Base-by-base conservation (phyloP, 2,888 invertebrate genomes). In the Lottia gigantea region DNA sequence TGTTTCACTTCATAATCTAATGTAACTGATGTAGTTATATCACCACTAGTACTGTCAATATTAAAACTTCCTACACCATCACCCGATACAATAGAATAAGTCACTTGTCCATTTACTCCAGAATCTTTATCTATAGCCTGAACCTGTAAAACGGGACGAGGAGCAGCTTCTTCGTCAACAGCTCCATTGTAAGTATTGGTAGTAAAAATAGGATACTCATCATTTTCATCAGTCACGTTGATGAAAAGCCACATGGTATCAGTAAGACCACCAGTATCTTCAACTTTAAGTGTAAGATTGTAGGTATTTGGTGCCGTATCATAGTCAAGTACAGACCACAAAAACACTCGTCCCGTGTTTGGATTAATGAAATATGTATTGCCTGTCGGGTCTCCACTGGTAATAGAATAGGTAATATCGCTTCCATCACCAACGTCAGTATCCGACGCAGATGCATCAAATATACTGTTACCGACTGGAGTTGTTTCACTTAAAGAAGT, bases 1-100 rank as follows among this genome's bases (percentile, higher is more conserved):
- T 62, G 64, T n/a, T 73, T 72, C 1, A 74, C 69, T 71, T 85
- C 86, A 66, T 81, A 83, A 71, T 86, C 85, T 4, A 81, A 70
- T 8, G 70, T 70, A 1, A 71, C 76, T 11, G 62, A 65, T 3
- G 79, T 76, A 8, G 74, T 71, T 16, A 86, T 71, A 8, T 66
- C 71, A 14, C 86, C 86, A 12, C 78, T 72, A 14, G 68, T 47
- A 2, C 71, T 25, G 68, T 80, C 80, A 46, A 85, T 76, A 7
- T 69, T 49, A 71, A 86, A 86, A 19, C 71, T 64, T n/a, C 68
- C 46, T 6, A 64, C 68, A 0, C 79, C 80, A 71, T 78, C 80
- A 14, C 83, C 82, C 11, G 78, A 72, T 26, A 68, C 70, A 6
- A 82, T 77, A 2, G 73, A 68, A 66, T 82, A 85, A 0, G 74